Percentiles rank a stretch among this genome's conserved stretches.
Evolutionary conservation across 1,140 invertebrate genomes (phyloP).

Genomic region (Tetragnatha versicolor): DNA sequence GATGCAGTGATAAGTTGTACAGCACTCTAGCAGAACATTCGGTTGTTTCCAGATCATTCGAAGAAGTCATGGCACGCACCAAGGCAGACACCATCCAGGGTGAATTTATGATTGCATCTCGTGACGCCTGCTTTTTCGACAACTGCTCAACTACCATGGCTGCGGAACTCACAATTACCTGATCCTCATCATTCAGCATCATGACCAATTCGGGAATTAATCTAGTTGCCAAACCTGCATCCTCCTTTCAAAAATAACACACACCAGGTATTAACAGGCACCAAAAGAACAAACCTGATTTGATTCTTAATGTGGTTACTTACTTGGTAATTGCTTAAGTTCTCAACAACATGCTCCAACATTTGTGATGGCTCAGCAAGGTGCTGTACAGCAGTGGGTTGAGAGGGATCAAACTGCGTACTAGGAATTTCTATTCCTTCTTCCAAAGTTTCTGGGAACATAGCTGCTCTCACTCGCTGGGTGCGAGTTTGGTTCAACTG

Average conservation of each 20-base stretch:
- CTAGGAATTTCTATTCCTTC: conserved; percentile 97
- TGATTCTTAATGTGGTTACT: no score
- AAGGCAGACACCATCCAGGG: conserved; percentile 94
- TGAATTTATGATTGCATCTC: conserved; percentile 98
- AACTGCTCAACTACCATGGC: conserved; percentile 99
- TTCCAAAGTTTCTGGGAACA: conserved; percentile 98
- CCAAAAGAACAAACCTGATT: not conserved
- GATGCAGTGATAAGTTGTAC: conserved; percentile 96
- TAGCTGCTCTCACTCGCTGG: conserved; percentile 93
- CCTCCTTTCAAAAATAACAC: conserved; percentile 73
- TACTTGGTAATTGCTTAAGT: conserved; percentile 96
- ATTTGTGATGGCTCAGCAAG: conserved; percentile 96
- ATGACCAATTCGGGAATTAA: conserved; percentile 98
- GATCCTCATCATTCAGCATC: conserved; percentile 97
- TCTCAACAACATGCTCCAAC: conserved; percentile 92
- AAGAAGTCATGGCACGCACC: conserved; percentile 92
- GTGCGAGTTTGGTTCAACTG: conserved; percentile 94
- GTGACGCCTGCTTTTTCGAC: conserved; percentile 97
- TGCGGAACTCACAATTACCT: conserved; percentile 96
- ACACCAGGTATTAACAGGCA: not conserved
- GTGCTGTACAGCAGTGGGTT: conserved; percentile 94
- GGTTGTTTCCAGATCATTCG: conserved; percentile 96
- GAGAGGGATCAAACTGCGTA: conserved; percentile 91
- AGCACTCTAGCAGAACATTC: conserved; percentile 94
- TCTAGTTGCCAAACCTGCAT: conserved; percentile 95